Conservation (phyloP, 2,113 vertebrate species). For the Oreochromis tanganicae region DNA sequence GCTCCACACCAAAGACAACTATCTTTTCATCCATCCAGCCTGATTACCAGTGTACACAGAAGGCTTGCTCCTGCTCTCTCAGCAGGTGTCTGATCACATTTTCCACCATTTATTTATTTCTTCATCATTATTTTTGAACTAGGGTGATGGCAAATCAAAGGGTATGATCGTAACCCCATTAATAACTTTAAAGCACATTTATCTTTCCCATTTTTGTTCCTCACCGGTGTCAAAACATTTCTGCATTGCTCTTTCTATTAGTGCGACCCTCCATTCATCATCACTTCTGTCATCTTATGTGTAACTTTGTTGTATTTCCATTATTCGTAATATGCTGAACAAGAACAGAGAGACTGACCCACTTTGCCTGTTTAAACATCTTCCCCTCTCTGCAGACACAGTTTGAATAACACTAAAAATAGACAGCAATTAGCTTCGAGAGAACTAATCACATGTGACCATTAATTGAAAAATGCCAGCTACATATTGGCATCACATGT, state of each 20-base stretch:
- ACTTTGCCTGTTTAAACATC: constrained; percentile 8
- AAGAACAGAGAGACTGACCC: constrained; percentile 13
- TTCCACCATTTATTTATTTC: neutral
- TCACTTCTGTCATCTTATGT: constrained; percentile 55
- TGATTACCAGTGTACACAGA: neutral
- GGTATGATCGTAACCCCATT: constrained; percentile 28
- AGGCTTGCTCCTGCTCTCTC: neutral
- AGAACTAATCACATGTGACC: neutral
- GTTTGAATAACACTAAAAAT: constrained; percentile 14
- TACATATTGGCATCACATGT: neutral
- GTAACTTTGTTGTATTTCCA: constrained; percentile 26
- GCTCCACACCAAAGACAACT: neutral
- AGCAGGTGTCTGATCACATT: neutral
- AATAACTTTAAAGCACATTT: constrained; percentile 12
- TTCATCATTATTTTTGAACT: neutral
- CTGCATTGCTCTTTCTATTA: constrained; percentile 21
- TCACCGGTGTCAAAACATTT: constrained; percentile 40
- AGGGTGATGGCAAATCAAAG: neutral
- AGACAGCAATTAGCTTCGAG: neutral
- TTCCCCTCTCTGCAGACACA: neutral
- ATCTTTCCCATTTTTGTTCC: constrained; percentile 33
- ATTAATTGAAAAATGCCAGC: neutral
- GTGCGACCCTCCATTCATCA: constrained; percentile 54
- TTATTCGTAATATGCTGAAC: constrained; percentile 10
- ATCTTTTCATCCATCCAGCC: neutral